phyloP scores from a whole-genome alignment of 2,113 vertebrate genomes.

The Andinoacara biseriatus region DNA sequence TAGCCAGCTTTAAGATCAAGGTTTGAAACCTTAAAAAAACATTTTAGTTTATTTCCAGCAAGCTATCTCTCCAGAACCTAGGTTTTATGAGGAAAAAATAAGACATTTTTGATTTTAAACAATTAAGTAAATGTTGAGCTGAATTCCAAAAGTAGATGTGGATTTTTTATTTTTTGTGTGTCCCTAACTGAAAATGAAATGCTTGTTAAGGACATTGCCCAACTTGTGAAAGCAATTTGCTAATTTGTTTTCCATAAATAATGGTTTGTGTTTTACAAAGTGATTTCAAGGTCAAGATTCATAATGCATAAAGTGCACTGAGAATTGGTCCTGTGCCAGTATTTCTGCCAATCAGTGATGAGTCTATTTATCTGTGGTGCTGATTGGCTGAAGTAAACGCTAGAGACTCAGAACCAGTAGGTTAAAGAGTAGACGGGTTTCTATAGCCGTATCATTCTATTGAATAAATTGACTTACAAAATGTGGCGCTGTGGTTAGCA shows the following conservation, averaged over 20 bases:
- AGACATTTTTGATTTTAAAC: not conserved
- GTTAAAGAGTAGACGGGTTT: too few species aligned
- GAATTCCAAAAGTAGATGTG: not conserved
- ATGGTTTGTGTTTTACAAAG: not conserved
- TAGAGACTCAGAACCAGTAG: not conserved
- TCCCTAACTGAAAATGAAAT: not conserved
- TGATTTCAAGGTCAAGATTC: not conserved
- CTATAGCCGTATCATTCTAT: too few species aligned
- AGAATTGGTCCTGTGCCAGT: not conserved
- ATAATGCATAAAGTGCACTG: not conserved
- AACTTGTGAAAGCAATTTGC: not conserved
- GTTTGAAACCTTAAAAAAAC: not conserved
- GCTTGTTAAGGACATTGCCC: not conserved
- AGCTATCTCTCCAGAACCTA: not conserved
- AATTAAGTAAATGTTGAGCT: not conserved
- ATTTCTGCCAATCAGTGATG: not conserved
- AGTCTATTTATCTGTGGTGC: not conserved
- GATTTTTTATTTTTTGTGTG: not conserved
- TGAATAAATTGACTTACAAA: too few species aligned
- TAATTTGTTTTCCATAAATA: not conserved
- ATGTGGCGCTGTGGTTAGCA: too few species aligned
- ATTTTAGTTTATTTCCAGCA: not conserved
- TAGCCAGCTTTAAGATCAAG: not conserved
- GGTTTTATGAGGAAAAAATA: not conserved
- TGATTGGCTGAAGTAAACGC: not conserved